A percentile compares a stretch with the other conserved stretches of the same genome.
Evolutionary conservation across 2,888 invertebrate genomes (phyloP).

Genomic region (Rhimphoctona megacephalus): DNA sequence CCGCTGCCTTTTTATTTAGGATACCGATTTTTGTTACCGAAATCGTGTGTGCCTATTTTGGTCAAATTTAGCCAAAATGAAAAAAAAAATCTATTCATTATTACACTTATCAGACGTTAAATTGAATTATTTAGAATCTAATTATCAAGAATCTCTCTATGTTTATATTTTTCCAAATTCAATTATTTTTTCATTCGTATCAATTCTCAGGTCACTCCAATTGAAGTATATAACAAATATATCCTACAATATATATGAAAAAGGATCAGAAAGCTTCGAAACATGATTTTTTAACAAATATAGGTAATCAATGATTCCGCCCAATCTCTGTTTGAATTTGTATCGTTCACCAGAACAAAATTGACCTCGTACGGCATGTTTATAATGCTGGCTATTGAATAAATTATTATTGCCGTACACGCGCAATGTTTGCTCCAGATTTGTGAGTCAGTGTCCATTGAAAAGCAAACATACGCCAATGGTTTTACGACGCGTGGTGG

Average conservation of each 20-base stretch:
- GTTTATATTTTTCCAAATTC: not conserved
- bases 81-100: too few relatives aligned
- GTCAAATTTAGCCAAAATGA: not conserved
- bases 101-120: not conserved
- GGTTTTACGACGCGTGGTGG: conserved; percentile 7
- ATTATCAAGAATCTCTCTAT: not conserved
- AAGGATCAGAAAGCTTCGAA: not conserved
- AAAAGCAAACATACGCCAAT: conserved; percentile 14
- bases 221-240: not conserved
- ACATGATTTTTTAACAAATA: not conserved
- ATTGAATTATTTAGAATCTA: not conserved
- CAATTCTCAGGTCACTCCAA: not conserved
- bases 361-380: conserved; percentile 25
- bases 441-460: conserved; percentile 7
- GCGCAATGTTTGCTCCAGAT: conserved; percentile 33
- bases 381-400: conserved; percentile 26
- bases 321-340: not conserved
- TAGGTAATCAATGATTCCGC: not conserved
- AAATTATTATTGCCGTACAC: conserved; percentile 35
- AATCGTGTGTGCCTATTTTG: not conserved
- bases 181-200: not conserved
- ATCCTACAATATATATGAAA: not conserved
- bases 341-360: conserved; percentile 9
- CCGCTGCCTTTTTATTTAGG: not conserved
- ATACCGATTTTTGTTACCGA: not conserved